Percentiles rank a stretch among this genome's conserved stretches.
phyloP scores from a whole-genome alignment of 2,113 vertebrate species.

The Terrapene triunguis region DNA sequence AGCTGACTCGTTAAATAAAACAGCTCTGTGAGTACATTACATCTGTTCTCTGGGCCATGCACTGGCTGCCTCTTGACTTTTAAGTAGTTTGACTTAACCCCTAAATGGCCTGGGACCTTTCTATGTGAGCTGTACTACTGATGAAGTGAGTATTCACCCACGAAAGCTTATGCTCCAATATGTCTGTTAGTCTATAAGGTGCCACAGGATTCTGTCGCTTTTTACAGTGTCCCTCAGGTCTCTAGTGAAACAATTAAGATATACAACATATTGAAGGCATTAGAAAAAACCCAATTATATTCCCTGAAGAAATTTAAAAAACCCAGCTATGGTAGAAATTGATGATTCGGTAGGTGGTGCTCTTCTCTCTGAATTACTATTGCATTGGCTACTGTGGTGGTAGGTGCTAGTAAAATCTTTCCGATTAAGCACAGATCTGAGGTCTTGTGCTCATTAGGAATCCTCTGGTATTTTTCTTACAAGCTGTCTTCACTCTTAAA shows the following conservation, averaged over 20 bases:
- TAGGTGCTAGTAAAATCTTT: background rate
- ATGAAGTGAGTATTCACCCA: too few relatives aligned
- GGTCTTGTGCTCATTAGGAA: background rate
- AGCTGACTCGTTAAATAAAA: background rate
- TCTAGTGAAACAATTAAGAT: background rate
- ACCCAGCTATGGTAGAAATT: background rate
- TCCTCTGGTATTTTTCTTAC: background rate
- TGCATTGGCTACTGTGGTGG: background rate
- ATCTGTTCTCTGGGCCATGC: background rate
- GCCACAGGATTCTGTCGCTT: too few relatives aligned
- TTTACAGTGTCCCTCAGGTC: background rate
- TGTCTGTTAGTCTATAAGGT: too few relatives aligned
- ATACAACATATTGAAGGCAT: background rate
- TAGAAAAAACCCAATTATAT: background rate
- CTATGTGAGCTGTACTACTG: background rate
- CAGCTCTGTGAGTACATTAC: background rate
- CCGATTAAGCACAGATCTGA: background rate
- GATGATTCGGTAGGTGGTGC: background rate
- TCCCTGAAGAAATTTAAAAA: background rate
- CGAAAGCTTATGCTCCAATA: too few relatives aligned
- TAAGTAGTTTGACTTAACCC: background rate
- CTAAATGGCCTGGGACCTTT: background rate
- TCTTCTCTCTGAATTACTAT: background rate
- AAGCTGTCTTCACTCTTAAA: background rate
- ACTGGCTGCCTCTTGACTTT: background rate